Evolutionary conservation across 2,113 vertebrate genomes (phyloP), one percentile per base, ranked within the genome.

Genomic region (Lagopus muta): DNA sequence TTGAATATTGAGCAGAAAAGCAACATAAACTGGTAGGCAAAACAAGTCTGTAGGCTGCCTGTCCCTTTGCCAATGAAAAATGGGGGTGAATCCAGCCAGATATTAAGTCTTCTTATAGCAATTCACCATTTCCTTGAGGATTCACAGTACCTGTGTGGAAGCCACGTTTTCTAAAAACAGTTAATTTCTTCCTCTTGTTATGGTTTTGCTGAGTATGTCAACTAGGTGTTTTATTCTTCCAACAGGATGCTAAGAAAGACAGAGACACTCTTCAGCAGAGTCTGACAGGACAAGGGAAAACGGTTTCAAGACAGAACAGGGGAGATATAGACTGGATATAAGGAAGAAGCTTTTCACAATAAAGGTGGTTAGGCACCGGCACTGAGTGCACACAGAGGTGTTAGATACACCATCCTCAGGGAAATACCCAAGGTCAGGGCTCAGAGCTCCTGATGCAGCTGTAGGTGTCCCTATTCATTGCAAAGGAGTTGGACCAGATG

Each of bases 1-100:
- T 79, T 65, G 40, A 42, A 17, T 8, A 24, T 19, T 73, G 50
- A 50, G 32, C 43, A 80, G 43, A 48, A 34, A 38, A 83, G 30
- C 40, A 22, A 30, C 7, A 65, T 4, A 36, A 76, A 86, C 8
- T 1, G 0, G 30, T 6, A n/a, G 19, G 32, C 21, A 69, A 28
- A 71, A 62, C 27, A 71, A 20, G 17, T 25, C 5, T 2, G 10
- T 17, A n/a, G 24, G 30, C 13, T 48, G 65, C 25, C 28, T 19
- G 27, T 21, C 13, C 28, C 32, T 64, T 42, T 0, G 0, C 15
- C 43, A 42, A 25, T 71, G 47, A 36, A n/a, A 60, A 19, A 28
- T 28, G 24, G 5, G 10, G 71, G 55, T 32, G 19, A 17, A 30
- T 5, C 19, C 52, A 78, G 75, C 0, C 47, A 65, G 11, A 24